Conservation (phyloP, 2,888 invertebrate species). For the Acanthosoma haemorrhoidale region DNA sequence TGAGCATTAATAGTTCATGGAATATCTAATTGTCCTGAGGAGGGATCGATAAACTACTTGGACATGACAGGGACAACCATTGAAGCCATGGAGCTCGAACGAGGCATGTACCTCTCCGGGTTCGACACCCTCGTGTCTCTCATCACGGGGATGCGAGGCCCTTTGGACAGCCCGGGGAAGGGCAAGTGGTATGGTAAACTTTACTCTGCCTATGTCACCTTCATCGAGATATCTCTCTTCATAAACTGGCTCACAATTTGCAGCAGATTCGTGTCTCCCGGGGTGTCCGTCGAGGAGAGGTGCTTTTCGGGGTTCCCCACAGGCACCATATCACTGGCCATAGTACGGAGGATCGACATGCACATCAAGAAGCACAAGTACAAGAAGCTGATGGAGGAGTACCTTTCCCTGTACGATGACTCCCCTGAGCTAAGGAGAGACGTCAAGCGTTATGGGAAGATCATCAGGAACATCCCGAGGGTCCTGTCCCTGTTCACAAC, state of each 20-base stretch:
- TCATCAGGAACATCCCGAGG: background rate
- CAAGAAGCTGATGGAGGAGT: background rate
- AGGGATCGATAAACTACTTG: background rate
- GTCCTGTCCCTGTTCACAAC: background rate
- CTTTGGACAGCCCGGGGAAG: background rate
- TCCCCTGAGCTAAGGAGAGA: background rate
- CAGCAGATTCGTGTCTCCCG: background rate
- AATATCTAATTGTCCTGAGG: background rate
- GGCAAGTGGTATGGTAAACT: conserved; percentile 2
- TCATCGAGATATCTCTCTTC: background rate
- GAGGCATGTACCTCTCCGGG: background rate
- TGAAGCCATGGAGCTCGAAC: background rate
- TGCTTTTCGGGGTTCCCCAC: background rate
- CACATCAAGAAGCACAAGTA: background rate
- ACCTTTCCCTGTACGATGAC: background rate
- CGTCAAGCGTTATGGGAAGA: background rate
- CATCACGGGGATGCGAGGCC: background rate
- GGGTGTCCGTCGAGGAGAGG: background rate
- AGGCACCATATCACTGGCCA: background rate
- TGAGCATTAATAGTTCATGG: background rate
- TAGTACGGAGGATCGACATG: background rate
- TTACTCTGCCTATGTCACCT: background rate
- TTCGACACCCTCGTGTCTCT: conserved; percentile 8
- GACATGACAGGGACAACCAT: background rate
- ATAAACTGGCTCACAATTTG: background rate